Percentiles rank a stretch among this genome's conserved stretches.
Evolutionary conservation across 2,113 vertebrate species (phyloP).

Genomic region (Callopanchax toddi): DNA sequence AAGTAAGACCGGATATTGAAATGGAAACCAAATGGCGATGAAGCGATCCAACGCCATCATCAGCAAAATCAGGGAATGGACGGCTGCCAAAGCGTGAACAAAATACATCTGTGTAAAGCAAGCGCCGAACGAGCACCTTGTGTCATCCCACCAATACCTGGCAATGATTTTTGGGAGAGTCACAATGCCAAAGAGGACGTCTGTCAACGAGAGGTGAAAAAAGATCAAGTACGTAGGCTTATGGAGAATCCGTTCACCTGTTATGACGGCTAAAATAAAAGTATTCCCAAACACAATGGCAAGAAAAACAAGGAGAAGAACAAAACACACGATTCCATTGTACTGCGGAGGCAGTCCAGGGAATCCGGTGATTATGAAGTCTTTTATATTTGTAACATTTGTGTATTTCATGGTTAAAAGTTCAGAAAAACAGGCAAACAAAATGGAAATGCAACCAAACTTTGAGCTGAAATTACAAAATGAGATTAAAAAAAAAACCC

Average conservation of each 20-base stretch:
- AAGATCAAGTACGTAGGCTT: constrained; percentile 70
- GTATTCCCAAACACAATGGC: constrained; percentile 58
- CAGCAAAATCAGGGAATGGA: constrained; percentile 57
- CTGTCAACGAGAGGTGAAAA: constrained; percentile 66
- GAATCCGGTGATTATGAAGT: constrained; percentile 64
- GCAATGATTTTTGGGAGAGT: constrained; percentile 67
- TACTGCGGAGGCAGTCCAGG: constrained; percentile 60
- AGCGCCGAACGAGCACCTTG: constrained; percentile 35
- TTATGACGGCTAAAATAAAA: constrained; percentile 54
- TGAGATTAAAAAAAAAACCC: accelerated
- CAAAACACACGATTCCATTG: constrained; percentile 31
- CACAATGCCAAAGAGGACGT: constrained; percentile 53
- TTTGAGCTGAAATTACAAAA: background rate
- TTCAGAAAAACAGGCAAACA: background rate
- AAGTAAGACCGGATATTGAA: constrained; percentile 53
- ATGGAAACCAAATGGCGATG: constrained; percentile 61
- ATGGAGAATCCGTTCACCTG: constrained; percentile 51
- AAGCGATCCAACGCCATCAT: constrained; percentile 75
- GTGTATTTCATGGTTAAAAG: constrained; percentile 20
- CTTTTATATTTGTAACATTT: constrained; percentile 37
- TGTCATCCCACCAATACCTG: constrained; percentile 63
- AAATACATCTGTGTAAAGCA: constrained; percentile 75
- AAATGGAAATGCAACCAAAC: background rate
- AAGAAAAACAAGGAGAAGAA: constrained; percentile 58
- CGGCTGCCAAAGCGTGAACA: constrained; percentile 63